Base-by-base conservation (phyloP, 2,797 vertebrate species). In the Anguilla anguilla region DNA sequence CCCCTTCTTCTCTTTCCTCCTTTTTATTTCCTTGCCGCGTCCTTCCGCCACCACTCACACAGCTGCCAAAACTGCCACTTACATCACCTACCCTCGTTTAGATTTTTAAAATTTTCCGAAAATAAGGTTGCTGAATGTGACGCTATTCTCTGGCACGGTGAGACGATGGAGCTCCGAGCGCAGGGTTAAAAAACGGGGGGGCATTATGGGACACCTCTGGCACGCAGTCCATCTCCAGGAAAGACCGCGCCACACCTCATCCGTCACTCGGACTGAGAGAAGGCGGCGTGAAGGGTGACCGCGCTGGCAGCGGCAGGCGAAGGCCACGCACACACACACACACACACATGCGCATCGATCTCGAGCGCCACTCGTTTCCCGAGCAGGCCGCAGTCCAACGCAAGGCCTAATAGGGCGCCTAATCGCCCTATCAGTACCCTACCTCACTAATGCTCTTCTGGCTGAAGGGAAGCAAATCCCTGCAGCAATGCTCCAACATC, bases 171-270 rank as follows among this genome's bases (percentile, higher is more conserved):
- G 46, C n/a, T 83, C 25, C 28, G 6, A 53, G 81, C 9, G 22
- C 28, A 11, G 7, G n/a, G 81, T 13, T 53, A 83, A n/a, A 11
- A n/a, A 51, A 83, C 39, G 13, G 22, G 51, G 25, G 51, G 22
- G 22, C 17, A 9, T 17, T 79, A 35, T 35, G 35, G 35, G 74
- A 13, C 11, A 5, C 11, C 13, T 10, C 10, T 83, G 46, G 17
- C n/a, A 13, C 25, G 53, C 49, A 13, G 81, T 83, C 17, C n/a
- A 51, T 53, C 90, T 79, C 2, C 17, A 94, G 81, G 81, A 25
- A 53, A 53, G 25, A 55, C 25, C 0, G 46, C 19, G 17, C 5
- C 6, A 43, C 17, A n/a, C 25, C 17, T 82, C 51, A 49, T 22
- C 35, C 2, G 39, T 39, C 77, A 0, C 46, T 25, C 7, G 3